Base-by-base conservation (phyloP, 2,797 vertebrate species). In the Melopsittacus undulatus region DNA sequence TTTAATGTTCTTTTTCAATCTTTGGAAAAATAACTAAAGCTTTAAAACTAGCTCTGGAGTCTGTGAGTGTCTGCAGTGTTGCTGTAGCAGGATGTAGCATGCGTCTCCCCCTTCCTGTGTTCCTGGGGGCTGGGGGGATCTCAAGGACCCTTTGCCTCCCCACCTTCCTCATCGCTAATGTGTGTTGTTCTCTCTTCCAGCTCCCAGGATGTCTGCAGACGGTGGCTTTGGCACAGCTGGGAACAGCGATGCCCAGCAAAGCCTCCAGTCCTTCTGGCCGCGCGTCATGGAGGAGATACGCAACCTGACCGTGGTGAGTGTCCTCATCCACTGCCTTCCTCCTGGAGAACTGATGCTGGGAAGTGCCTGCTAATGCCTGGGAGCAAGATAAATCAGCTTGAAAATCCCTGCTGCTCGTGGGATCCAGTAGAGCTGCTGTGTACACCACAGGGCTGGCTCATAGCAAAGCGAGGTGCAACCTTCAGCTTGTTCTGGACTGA, bases 201-300 rank as follows among this genome's bases (percentile, higher is more conserved):
- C 94, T 93, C 79, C 97, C 95, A 98, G 93, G 91, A 99, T 99
- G 99, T 99, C 99, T 40, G 98, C 98, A 32, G 99, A 99, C 34
- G 96, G 98, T 68, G 98, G 98, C 4, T 99, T 99, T 23, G 98
- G 98, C 93, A 96, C 98, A 5, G 95, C 93, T 3, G 97, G 98
- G 42, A 98, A 97, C 97, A 99, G 98, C 84, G 99, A 99, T 97
- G 99, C 99, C 85, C 99, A 99, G 98, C 99, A 99, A 77, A 99
- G 98, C 94, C 97, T 99, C 17, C 99, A 99, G 97, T 99, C 99
- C 94, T 99, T 99, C 97, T 99, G 99, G 99, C 99, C 99, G 22
- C 98, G 99, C 6, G 99, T 99, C 91, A 99, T 99, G 99, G 99
- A 99, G 95, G 99, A 99, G 97, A 99, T 99, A 90, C 98, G 99